A percentile compares a stretch with the other conserved stretches of the same genome.
These are phyloP conservation scores for Adelphocoris suturalis DNA, from an alignment of 2,888 invertebrate genomes.

Conservation along the genomic window DNA sequence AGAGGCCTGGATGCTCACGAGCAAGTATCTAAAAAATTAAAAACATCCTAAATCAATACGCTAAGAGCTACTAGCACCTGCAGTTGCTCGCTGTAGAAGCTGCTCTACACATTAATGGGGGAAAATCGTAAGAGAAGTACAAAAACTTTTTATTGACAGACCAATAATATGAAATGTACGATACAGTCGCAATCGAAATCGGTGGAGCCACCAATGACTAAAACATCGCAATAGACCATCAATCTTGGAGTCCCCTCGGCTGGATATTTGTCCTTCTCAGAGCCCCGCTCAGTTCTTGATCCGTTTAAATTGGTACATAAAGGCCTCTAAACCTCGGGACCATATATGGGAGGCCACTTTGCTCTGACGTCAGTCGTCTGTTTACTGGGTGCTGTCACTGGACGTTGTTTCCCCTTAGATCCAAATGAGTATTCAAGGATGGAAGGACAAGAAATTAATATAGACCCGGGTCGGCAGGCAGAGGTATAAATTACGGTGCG, in stretches of 20 bases:
- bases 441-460: not conserved
- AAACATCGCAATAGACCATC: not conserved
- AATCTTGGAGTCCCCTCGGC: not conserved
- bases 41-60: too few relatives aligned
- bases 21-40: too few relatives aligned
- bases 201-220: not conserved
- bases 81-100: too few relatives aligned
- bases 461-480: not conserved
- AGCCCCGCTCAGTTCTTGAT: slow-evolving; percentile 18
- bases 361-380: slow-evolving; percentile 32
- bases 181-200: not conserved
- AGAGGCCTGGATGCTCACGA: too few relatives aligned
- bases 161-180: too few relatives aligned
- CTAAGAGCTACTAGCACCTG: too few relatives aligned
- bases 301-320: slow-evolving; percentile 49
- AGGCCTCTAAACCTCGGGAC: slow-evolving; percentile 20
- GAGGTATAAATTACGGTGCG: too few relatives aligned
- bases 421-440: not conserved
- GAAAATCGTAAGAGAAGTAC: too few relatives aligned
- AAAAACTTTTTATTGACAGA: too few relatives aligned
- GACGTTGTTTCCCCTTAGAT: not conserved
- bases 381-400: not conserved
- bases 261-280: slow-evolving; percentile 4
- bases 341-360: slow-evolving; percentile 43
- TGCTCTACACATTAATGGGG: too few relatives aligned